Base-by-base conservation (phyloP, 2,113 vertebrate genomes). In the Scytalopus superciliaris region DNA sequence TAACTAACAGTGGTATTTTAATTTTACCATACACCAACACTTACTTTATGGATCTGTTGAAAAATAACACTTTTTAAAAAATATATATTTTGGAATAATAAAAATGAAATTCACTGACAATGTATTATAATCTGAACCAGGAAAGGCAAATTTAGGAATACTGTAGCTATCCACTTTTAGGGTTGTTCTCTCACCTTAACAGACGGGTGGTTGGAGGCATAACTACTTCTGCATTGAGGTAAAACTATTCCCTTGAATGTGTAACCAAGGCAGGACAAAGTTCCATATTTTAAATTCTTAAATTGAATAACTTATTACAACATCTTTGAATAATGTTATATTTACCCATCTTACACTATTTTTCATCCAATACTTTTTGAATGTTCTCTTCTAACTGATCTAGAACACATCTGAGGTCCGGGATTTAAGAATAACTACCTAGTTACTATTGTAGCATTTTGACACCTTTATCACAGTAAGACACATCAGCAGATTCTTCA, bases 41-140 rank as follows among this genome's bases (percentile, higher is more conserved):
- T 96, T 80, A 94, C 86, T 89, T 95, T 95, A 96, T 93, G 97
- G 96, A 97, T 95, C 89, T 96, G 96, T 96, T 97, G 95, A 98
- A 98, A 98, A 98, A 97, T 97, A 98, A 98, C 97, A 95, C 94
- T 97, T 98, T 96, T 97, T 97, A 40, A 98, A 98, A 98, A 98
- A 98, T 97, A 98, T 97, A 98, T 97, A 98, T 96, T 97, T 96
- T 97, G 82, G 95, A 98, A 95, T 98, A 97, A 96, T 95, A 97
- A 97, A 97, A 98, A 98, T 94, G 91, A 97, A 97, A 96, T 94
- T 96, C 96, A 98, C 96, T 25, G 42, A 89, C 94, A 94, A 93
- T 89, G 95, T 63, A n/a, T 85, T 88, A 85, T 95, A 84, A 55
- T 96, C 77, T 96, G 85, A 90, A 94, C 74, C 89, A 39, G 92